Evolutionary conservation across 2,888 invertebrate genomes (phyloP), one percentile per base, ranked within the genome.

Genomic region (Hirtodrosophila trivittata): DNA sequence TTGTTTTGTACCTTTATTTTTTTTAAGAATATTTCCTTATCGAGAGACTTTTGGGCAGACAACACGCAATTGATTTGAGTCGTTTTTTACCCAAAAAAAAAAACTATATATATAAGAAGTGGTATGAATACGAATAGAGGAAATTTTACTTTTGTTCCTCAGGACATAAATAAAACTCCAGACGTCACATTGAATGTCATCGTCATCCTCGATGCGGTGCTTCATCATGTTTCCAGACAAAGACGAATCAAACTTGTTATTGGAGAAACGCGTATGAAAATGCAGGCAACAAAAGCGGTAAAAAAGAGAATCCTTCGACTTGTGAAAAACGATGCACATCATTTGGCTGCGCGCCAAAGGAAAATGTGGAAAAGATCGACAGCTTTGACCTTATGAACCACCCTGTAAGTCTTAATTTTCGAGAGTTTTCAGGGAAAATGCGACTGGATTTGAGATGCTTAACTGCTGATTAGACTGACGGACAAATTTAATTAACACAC

Each of bases 61-160:
- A 28, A 28, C 81, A 66, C 82, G 87, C 83, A 82, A 83, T 85
- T 87, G 87, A 87, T 82, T 87, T 83, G 60, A 66, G 65, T 70
- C 68, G 80, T 86, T 84, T 85, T 87, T 71, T 75, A 65, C 64
- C 73, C 69, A 67, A 85, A 87, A 75, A 21, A 58, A 18, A 14
- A 8, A n/a, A 13, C 1, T 21, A 33, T 25, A 12, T n/a, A 28
- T 32, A 25, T 9, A 9, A 49, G 6, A 12, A 12, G 14, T 30
- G 16, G 30, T 38, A 32, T n/a, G 38, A 38, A 32, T 32, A 35
- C 3, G 39, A n/a, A 39, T 38, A 10, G 51, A 21, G 2, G 18
- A 21, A 21, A 21, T 21, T 21, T 2, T 21, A 21, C 18, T 21
- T 45, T 32, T 41, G 41, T 55, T 67, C 42, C 33, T 37, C 66